Evolutionary conservation across 1,140 invertebrate species (phyloP).

Genomic region (Himalopsyche phryganea): DNA sequence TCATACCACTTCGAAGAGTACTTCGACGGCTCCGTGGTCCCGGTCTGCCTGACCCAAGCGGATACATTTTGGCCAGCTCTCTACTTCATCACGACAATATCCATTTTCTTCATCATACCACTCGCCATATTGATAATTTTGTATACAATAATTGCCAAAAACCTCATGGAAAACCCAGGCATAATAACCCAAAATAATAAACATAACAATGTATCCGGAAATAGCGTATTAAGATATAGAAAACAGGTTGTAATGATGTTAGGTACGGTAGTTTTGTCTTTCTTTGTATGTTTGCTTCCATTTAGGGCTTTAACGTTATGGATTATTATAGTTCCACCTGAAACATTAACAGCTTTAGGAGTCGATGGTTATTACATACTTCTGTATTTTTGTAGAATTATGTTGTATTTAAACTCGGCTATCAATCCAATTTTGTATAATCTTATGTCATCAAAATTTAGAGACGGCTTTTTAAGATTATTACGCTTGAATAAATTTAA

Average conservation of each 20-base stretch:
- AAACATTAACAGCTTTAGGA: slow-evolving; percentile 61
- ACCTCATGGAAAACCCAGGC: slow-evolving; percentile 73
- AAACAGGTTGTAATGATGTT: slow-evolving; percentile 86
- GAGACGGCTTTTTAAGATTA: slow-evolving; percentile 72
- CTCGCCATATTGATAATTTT: slow-evolving; percentile 74
- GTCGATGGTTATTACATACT: slow-evolving; percentile 80
- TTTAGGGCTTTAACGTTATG: slow-evolving; percentile 81
- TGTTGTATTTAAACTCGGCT: slow-evolving; percentile 86
- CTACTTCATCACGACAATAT: slow-evolving; percentile 76
- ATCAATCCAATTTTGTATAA: slow-evolving; percentile 89
- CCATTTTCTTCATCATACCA: slow-evolving; percentile 80
- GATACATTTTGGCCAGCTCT: slow-evolving; percentile 68
- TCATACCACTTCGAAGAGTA: slow-evolving; percentile 67
- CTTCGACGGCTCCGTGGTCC: slow-evolving; percentile 64
- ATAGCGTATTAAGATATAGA: slow-evolving; percentile 56
- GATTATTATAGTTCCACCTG: slow-evolving; percentile 71
- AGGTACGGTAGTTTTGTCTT: slow-evolving; percentile 83
- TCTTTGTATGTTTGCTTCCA: slow-evolving; percentile 86
- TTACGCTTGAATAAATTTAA: slow-evolving; percentile 51
- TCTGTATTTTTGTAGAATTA: slow-evolving; percentile 79
- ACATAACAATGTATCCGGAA: slow-evolving; percentile 45
- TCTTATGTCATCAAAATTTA: slow-evolving; percentile 88
- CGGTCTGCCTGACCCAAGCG: slow-evolving; percentile 72
- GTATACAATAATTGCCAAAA: slow-evolving; percentile 78
- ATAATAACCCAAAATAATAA: slow-evolving; percentile 61